phyloP scores from a whole-genome alignment of 2,888 invertebrate species.

The Cantharis rustica region DNA sequence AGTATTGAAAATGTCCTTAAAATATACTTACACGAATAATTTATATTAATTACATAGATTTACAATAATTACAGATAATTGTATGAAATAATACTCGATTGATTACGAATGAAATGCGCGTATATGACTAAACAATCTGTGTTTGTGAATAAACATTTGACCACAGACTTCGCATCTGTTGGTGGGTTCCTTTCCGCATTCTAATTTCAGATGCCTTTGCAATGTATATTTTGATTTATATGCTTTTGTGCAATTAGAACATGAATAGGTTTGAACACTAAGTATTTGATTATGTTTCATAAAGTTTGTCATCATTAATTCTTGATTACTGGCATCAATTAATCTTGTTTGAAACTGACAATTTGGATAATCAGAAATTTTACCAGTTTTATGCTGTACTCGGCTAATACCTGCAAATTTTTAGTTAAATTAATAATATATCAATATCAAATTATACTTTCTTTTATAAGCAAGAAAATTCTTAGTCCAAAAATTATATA shows the following conservation, averaged over 20 bases:
- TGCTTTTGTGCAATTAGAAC: conserved; percentile 47
- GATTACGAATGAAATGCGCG: conserved; percentile 40
- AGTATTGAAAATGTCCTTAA: not conserved
- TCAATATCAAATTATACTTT: not conserved
- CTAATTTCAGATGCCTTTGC: conserved; percentile 54
- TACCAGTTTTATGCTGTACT: not conserved
- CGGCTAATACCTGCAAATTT: conserved; percentile 1
- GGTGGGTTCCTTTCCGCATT: conserved; percentile 54
- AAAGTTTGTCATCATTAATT: not conserved
- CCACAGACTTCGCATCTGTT: conserved; percentile 46
- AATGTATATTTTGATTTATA: conserved; percentile 49
- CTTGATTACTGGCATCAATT: not conserved
- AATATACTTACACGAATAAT: not conserved
- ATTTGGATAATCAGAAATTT: not conserved
- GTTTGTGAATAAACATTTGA: conserved; percentile 48
- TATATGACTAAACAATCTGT: conserved; percentile 46
- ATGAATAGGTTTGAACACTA: conserved; percentile 2
- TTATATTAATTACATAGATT: not conserved
- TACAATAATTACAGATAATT: not conserved
- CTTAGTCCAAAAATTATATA: no score
- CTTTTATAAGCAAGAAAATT: no score
- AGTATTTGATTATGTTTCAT: not conserved
- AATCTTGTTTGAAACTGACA: not conserved
- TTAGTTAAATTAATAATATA: not conserved
- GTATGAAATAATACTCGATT: not conserved